Conservation (phyloP, 2,113 vertebrate species). For the Pongo abelii region DNA sequence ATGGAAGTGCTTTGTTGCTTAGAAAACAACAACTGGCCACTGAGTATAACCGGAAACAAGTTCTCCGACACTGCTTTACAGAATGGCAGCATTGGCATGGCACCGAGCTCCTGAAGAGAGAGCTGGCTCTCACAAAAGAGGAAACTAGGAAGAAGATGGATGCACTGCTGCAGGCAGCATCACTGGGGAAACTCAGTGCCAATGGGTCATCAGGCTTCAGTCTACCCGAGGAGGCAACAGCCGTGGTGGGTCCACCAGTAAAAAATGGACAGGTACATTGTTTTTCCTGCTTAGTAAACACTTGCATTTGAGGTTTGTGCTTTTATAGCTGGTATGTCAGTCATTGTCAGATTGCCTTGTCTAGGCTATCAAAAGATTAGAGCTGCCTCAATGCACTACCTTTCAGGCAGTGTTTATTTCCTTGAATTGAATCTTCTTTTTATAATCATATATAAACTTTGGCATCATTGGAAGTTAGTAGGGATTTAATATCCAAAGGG, state of each 20-base stretch:
- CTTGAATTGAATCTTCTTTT: neutral
- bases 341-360: neutral
- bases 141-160: conserved; percentile 91
- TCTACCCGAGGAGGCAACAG: conserved; percentile 17
- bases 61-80: conserved; percentile 86
- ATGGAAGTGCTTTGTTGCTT: conserved; percentile 49
- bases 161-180: conserved; percentile 86
- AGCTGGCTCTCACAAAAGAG: conserved; percentile 86
- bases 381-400: neutral
- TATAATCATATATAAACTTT: neutral
- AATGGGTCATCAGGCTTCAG: neutral
- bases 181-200: conserved; percentile 79
- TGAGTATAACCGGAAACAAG: conserved; percentile 85
- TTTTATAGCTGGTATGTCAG: neutral
- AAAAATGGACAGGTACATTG: conserved; percentile 71
- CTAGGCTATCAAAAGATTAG: neutral
- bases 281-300: neutral
- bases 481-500: neutral
- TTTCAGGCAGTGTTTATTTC: neutral
- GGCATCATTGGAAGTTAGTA: neutral
- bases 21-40: conserved; percentile 89
- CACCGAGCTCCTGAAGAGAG: conserved; percentile 80
- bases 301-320: neutral
- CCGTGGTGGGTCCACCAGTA: neutral
- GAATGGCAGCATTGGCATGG: conserved; percentile 90